Evolutionary conservation across 1,140 invertebrate genomes (phyloP).

Genomic region (Kradibia gibbosae): DNA sequence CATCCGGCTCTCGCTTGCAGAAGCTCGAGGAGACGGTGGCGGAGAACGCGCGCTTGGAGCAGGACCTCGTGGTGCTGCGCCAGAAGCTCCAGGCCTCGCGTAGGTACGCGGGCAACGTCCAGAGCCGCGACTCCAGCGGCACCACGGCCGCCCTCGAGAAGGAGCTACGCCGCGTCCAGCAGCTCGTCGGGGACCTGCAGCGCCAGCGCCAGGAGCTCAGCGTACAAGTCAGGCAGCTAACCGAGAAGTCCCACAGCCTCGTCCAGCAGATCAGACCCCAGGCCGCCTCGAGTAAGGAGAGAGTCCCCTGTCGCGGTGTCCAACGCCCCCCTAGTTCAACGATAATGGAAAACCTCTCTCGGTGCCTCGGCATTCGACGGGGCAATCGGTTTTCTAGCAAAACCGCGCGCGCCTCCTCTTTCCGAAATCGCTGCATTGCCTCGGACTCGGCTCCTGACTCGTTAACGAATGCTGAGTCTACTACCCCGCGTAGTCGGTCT

Average conservation of each 20-base stretch:
- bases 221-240: constrained; percentile 85
- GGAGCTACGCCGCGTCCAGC: constrained; percentile 87
- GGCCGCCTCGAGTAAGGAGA: constrained; percentile 59
- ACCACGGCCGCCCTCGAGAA: constrained; percentile 82
- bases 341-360: too few relatives aligned
- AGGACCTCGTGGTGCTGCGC: constrained; percentile 86
- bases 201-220: constrained; percentile 87
- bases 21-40: constrained; percentile 92
- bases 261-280: constrained; percentile 73
- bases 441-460: too few relatives aligned
- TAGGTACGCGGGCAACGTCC: constrained; percentile 60
- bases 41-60: constrained; percentile 89
- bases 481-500: too few relatives aligned
- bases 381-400: too few relatives aligned
- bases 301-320: too few relatives aligned
- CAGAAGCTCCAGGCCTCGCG: constrained; percentile 85
- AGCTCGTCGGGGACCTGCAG: constrained; percentile 87
- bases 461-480: too few relatives aligned
- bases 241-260: constrained; percentile 80
- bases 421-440: too few relatives aligned
- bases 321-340: too few relatives aligned
- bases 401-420: too few relatives aligned
- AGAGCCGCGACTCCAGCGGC: constrained; percentile 67
- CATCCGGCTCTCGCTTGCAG: too few relatives aligned
- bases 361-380: too few relatives aligned